Base-by-base conservation (phyloP, 2,113 vertebrate species). In the Caranx ignobilis region DNA sequence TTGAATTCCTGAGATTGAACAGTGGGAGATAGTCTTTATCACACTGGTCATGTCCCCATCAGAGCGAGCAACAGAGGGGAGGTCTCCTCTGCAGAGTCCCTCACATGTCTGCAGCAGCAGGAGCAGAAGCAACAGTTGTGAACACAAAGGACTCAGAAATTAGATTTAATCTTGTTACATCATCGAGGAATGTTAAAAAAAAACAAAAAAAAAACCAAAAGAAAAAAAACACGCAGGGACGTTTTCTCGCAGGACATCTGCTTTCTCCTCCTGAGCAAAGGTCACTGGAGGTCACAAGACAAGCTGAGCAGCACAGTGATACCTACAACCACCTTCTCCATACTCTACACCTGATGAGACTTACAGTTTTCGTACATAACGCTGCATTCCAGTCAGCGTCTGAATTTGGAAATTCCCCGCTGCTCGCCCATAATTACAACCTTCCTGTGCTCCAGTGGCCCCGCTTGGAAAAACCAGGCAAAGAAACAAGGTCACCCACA, bases 371-470 rank as follows among this genome's bases (percentile, higher is more conserved):
- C 15, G 3, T 19, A 52, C 21, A 59, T 52, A 64, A 64, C 35
- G 16, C 62, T 21, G 10, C 67, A 41, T 73, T 89, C 37, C 31
- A 62, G 62, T 41, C 21, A 6, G 41, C 68, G 39, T 45, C 69
- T 65, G 39, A 79, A 66, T 81, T 81, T 48, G 88, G 92, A 86
- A 91, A 84, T 84, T 89, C 88, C 90, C 88, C 3, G 26, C 79
- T 48, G 78, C 70, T 75, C 13, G 52, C 7, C 85, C 79, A 64
- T 91, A 93, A 90, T 90, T 90, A 88, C 85, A 88, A 56, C 81
- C 65, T 77, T 82, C 45, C 67, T 75, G 47, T 64, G 73, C 71
- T 82, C 37, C 82, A 77, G 62, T 68, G 71, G 71, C 69, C 68
- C 19, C 0, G 21, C 70, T 79, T 78, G 64, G 77, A 79, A 81